Evolutionary conservation across 2,888 invertebrate genomes (phyloP).

Genomic region (Microctonus brassicae): DNA sequence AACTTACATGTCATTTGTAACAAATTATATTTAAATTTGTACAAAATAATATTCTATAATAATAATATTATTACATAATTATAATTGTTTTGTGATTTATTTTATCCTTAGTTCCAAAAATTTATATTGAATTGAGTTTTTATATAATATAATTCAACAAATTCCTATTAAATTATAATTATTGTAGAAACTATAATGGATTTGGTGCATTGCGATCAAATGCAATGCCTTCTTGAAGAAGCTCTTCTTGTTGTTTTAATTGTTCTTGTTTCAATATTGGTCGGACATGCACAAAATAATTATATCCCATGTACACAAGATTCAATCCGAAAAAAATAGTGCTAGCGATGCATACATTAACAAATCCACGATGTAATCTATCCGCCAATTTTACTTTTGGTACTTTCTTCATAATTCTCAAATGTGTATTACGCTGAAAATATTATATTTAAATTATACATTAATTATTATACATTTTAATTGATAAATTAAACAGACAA

Average conservation of each 20-base stretch:
- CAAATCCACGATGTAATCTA: constrained; percentile 71
- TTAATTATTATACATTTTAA: background rate
- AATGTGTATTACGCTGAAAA: background rate
- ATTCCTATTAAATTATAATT: background rate
- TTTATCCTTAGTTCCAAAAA: background rate
- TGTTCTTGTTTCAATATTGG: constrained; percentile 65
- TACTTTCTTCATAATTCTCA: background rate
- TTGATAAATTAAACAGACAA: background rate
- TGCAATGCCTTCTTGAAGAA: constrained; percentile 71
- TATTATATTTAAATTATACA: too few relatives aligned
- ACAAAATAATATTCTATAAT: background rate
- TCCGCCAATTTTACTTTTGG: constrained; percentile 66
- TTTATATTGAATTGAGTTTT: background rate
- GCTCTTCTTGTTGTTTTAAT: constrained; percentile 69
- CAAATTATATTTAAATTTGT: constrained; percentile 6
- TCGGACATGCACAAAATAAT: constrained; percentile 70
- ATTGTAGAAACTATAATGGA: background rate
- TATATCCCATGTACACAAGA: constrained; percentile 68
- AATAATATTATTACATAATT: background rate
- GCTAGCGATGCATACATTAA: constrained; percentile 70
- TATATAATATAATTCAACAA: background rate
- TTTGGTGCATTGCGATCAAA: background rate
- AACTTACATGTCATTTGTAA: background rate
- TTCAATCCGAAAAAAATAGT: constrained; percentile 67
- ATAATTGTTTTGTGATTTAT: background rate